These are phyloP conservation scores for Dermatemys mawii DNA, from an alignment of 2,113 vertebrate species.

Conservation along the genomic window DNA sequence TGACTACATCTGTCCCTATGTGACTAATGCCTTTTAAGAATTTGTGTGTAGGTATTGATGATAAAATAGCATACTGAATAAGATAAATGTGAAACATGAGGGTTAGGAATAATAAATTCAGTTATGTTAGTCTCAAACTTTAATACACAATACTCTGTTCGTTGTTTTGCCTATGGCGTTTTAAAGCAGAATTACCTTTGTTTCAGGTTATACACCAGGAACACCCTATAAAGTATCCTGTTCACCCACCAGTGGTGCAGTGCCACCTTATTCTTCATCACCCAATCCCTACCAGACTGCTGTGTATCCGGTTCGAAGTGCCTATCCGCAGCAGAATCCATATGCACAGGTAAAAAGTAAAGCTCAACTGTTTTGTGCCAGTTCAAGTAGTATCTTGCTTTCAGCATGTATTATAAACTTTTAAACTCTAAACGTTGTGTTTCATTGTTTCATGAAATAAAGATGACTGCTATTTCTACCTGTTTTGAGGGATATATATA, in stretches of 20 bases:
- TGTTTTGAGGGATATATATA: neutral
- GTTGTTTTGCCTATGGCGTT: neutral
- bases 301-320: slow-evolving; percentile 95
- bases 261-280: slow-evolving; percentile 93
- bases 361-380: fast-evolving
- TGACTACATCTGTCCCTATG: neutral
- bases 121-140: fast-evolving
- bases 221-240: slow-evolving; percentile 98
- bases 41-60: fast-evolving
- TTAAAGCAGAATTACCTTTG: slow-evolving; percentile 18
- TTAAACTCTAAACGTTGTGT: neutral
- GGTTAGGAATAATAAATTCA: neutral
- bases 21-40: neutral
- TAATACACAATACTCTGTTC: neutral
- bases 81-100: neutral
- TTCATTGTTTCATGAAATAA: neutral
- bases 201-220: slow-evolving; percentile 91
- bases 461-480: neutral
- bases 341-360: slow-evolving; percentile 89
- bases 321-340: slow-evolving; percentile 95
- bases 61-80: fast-evolving
- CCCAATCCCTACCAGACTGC: slow-evolving; percentile 93
- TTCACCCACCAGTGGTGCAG: slow-evolving; percentile 92
- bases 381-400: fast-evolving
- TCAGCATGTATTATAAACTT: neutral